These are phyloP conservation scores for Mythimna albipuncta DNA, from an alignment of 2,888 invertebrate species.

Conservation along the genomic window DNA sequence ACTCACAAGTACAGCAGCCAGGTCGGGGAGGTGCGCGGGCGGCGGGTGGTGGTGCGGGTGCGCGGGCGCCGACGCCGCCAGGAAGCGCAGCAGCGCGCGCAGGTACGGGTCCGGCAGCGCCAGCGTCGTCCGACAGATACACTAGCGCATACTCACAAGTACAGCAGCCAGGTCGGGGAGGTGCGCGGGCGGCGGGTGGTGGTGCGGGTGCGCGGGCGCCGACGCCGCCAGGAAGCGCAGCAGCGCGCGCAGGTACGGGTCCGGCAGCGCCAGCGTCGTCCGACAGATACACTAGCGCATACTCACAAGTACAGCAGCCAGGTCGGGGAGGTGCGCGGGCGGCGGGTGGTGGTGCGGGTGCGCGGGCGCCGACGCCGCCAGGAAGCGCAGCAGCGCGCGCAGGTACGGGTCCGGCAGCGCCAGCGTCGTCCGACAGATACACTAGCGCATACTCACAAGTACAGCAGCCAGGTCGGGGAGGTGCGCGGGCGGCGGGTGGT, in stretches of 20 bases:
- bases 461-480: slow-evolving; percentile 68
- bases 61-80: slow-evolving; percentile 93
- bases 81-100: slow-evolving; percentile 97
- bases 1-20: slow-evolving; percentile 63
- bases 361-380: slow-evolving; percentile 93
- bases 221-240: slow-evolving; percentile 97
- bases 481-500: slow-evolving; percentile 86
- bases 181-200: slow-evolving; percentile 86
- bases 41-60: slow-evolving; percentile 90
- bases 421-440: slow-evolving; percentile 94
- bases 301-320: slow-evolving; percentile 63
- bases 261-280: slow-evolving; percentile 96
- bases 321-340: slow-evolving; percentile 59
- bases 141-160: slow-evolving; percentile 3
- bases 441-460: slow-evolving; percentile 3
- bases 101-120: slow-evolving; percentile 97
- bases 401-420: slow-evolving; percentile 97
- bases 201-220: slow-evolving; percentile 85
- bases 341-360: slow-evolving; percentile 90
- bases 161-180: slow-evolving; percentile 68
- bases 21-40: slow-evolving; percentile 59
- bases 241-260: slow-evolving; percentile 97
- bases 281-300: slow-evolving; percentile 88
- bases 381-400: slow-evolving; percentile 97
- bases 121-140: slow-evolving; percentile 94